Evolutionary conservation across 2,113 vertebrate species (phyloP).

Genomic region (Lagopus leucura): DNA sequence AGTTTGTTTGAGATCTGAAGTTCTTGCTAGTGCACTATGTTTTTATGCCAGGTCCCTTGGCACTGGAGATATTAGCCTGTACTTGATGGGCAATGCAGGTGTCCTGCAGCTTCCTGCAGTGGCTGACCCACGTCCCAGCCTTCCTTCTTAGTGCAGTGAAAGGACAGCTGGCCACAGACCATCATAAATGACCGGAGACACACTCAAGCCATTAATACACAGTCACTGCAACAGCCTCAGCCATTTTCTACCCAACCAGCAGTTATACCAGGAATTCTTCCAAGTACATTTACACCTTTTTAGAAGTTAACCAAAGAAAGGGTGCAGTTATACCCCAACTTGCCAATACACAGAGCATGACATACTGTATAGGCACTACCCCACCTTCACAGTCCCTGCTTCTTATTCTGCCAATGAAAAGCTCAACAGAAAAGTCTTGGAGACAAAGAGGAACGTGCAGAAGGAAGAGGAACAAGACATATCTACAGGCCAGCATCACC

Average conservation of each 20-base stretch:
- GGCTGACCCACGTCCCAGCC: neutral
- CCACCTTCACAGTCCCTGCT: neutral
- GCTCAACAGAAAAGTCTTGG: neutral
- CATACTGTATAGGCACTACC: neutral
- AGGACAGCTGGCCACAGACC: neutral
- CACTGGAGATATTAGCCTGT: neutral
- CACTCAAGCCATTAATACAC: neutral
- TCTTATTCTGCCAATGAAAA: neutral
- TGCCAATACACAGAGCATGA: neutral
- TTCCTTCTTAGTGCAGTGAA: neutral
- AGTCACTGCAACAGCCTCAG: neutral
- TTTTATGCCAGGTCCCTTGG: neutral
- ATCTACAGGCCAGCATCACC: neutral
- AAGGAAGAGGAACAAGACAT: neutral
- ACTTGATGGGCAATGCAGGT: neutral
- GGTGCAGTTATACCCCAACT: neutral
- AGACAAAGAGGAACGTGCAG: neutral
- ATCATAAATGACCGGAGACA: neutral
- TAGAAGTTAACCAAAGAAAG: neutral
- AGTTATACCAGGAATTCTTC: neutral
- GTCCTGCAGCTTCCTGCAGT: neutral
- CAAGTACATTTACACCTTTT: neutral
- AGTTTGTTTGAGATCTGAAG: neutral
- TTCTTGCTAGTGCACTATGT: neutral
- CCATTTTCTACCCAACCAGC: neutral